Percentiles rank a stretch among this genome's conserved stretches.
These are phyloP conservation scores for Glyphotaelius pellucidus DNA, from an alignment of 2,888 invertebrate genomes.

Conservation along the genomic window DNA sequence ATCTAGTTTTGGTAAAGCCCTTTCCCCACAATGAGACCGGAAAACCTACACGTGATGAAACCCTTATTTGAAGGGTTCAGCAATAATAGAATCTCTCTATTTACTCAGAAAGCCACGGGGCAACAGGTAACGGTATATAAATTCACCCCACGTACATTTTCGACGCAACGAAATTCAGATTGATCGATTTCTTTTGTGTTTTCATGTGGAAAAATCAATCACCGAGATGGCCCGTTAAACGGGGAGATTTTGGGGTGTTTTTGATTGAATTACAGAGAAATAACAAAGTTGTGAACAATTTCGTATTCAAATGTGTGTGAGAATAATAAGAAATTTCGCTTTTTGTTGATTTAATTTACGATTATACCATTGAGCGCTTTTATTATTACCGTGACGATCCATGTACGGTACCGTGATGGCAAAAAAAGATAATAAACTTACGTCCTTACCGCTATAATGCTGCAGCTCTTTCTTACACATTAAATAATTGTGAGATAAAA, in stretches of 20 bases:
- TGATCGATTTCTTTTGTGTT: neutral
- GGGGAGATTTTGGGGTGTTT: neutral
- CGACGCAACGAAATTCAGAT: neutral
- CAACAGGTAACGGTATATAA: conserved; percentile 5
- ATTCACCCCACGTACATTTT: conserved; percentile 2
- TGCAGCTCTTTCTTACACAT: too few relatives aligned
- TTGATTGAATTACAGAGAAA: neutral
- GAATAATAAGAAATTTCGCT: neutral
- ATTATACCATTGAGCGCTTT: too few relatives aligned
- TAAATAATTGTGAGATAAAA: too few relatives aligned
- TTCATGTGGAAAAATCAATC: conserved; percentile 11
- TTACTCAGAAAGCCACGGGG: neutral
- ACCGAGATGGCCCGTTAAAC: neutral
- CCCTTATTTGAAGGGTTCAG: neutral
- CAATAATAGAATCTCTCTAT: conserved; percentile 11
- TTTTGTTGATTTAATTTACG: neutral
- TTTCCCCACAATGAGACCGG: neutral
- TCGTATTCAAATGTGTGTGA: neutral
- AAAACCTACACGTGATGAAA: neutral
- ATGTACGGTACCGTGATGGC: too few relatives aligned
- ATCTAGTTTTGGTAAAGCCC: neutral
- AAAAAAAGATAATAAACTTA: too few relatives aligned
- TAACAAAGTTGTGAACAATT: neutral
- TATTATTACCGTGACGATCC: too few relatives aligned
- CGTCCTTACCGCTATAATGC: too few relatives aligned